These are phyloP conservation scores for Hemibagrus guttatus DNA, from an alignment of 2,797 vertebrate species.

Conservation along the genomic window DNA sequence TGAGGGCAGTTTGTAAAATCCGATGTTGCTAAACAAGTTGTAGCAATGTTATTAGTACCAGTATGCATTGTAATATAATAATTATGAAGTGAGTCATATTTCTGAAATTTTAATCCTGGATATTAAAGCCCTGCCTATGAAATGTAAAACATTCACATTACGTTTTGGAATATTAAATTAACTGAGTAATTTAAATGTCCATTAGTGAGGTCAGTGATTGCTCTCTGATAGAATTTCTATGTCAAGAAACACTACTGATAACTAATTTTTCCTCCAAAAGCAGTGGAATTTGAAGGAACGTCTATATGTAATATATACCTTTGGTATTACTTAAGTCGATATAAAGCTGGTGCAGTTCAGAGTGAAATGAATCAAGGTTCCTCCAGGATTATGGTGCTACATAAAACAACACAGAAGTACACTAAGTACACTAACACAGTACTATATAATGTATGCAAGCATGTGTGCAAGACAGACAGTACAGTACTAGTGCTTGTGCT, in stretches of 20 bases:
- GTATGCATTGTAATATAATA: too few relatives aligned
- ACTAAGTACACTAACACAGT: too few relatives aligned
- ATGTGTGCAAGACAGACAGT: too few relatives aligned
- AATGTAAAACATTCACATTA: not conserved
- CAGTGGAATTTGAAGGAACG: not conserved
- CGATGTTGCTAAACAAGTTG: not conserved
- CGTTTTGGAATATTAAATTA: not conserved
- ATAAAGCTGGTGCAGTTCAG: too few relatives aligned
- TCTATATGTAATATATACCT: not conserved
- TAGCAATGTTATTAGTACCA: not conserved
- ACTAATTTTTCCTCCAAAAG: not conserved
- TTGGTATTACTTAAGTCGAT: not conserved
- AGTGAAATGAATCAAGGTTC: too few relatives aligned
- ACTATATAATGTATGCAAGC: too few relatives aligned
- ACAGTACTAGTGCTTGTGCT: not conserved
- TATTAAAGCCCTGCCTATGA: not conserved
- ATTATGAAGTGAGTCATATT: not conserved
- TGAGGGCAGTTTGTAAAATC: not conserved
- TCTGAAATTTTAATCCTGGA: not conserved
- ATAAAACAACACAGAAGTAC: too few relatives aligned
- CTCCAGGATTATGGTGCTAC: too few relatives aligned
- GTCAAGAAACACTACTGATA: not conserved
- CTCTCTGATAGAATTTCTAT: not conserved
- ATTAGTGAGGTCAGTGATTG: too few relatives aligned
- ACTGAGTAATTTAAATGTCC: not conserved